Evolutionary conservation across 2,113 vertebrate genomes (phyloP).

Genomic region (Galbula dea): DNA sequence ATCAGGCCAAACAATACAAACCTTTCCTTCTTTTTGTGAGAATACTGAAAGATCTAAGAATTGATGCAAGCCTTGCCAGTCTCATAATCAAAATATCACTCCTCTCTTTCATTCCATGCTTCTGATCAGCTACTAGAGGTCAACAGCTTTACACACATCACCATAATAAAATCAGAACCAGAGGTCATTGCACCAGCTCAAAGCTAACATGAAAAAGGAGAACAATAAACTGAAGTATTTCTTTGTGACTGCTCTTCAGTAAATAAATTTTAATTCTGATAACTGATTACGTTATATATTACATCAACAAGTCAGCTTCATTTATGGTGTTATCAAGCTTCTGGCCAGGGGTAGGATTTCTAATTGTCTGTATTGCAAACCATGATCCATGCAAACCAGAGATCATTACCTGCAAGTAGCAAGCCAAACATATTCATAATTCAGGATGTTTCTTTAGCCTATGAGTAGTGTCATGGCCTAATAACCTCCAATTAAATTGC

Average conservation of each 20-base stretch:
- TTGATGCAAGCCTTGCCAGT: background rate
- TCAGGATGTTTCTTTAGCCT: background rate
- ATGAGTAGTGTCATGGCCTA: background rate
- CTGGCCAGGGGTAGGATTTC: background rate
- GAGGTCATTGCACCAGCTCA: background rate
- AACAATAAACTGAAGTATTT: background rate
- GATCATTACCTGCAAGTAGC: background rate
- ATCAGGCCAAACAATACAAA: background rate
- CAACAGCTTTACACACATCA: background rate
- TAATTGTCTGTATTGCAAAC: background rate
- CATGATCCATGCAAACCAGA: background rate
- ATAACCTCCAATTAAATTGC: background rate
- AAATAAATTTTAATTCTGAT: background rate
- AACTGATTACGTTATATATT: background rate
- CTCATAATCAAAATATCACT: background rate
- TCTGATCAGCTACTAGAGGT: background rate
- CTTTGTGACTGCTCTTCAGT: background rate
- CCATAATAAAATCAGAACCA: background rate
- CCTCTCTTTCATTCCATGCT: background rate
- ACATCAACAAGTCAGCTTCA: too few species aligned
- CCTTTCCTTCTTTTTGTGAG: background rate
- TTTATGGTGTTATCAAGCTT: background rate
- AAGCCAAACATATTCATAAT: background rate
- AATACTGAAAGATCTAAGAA: background rate
- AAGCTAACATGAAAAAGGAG: background rate